These are phyloP conservation scores for Danio tinwini DNA, from an alignment of 2,797 vertebrate genomes.

Conservation along the genomic window DNA sequence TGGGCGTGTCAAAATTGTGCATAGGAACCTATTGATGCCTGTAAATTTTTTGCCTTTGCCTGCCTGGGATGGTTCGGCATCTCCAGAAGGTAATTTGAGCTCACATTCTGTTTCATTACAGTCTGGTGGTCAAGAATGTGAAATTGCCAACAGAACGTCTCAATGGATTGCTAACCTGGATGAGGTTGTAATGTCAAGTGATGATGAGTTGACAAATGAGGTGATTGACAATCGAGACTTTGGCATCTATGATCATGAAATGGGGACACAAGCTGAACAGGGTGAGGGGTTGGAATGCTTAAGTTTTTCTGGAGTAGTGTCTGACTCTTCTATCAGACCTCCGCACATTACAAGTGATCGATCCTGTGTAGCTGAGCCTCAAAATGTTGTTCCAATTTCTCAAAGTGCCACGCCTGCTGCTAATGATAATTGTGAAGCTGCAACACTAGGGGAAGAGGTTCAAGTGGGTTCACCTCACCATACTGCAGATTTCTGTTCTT, in stretches of 20 bases:
- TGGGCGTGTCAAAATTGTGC: conserved; percentile 38
- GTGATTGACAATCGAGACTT: neutral
- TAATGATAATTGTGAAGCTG: neutral
- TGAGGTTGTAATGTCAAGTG: neutral
- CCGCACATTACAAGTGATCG: neutral
- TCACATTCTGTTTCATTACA: neutral
- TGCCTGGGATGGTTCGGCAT: neutral
- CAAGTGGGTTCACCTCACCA: neutral
- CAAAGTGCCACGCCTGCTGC: neutral
- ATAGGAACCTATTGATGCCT: conserved; percentile 47
- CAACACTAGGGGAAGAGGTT: too few relatives aligned
- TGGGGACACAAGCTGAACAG: neutral
- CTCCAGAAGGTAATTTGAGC: neutral
- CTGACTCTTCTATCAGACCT: neutral
- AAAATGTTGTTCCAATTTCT: neutral
- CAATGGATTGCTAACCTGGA: neutral
- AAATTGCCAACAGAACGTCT: neutral
- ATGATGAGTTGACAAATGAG: neutral
- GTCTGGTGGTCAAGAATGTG: neutral
- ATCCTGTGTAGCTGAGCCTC: neutral
- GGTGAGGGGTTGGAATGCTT: neutral
- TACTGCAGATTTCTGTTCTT: neutral
- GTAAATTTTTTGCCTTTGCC: conserved; percentile 47
- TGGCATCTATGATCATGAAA: neutral
- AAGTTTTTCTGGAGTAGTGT: neutral